Base-by-base conservation (phyloP, 2,888 invertebrate genomes). In the Temnothorax unifasciatus region DNA sequence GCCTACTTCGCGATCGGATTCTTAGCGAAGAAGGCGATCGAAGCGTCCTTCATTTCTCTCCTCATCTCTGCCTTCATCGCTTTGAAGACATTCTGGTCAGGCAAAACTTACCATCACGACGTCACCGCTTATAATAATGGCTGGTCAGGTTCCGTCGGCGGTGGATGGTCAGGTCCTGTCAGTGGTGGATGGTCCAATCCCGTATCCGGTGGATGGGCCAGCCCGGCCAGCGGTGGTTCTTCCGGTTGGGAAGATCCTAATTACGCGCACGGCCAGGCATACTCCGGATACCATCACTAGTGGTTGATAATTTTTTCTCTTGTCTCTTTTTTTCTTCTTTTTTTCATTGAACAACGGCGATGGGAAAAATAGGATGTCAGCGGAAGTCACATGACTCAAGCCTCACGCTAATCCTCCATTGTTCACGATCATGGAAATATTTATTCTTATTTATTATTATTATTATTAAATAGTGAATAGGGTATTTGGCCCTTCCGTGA, bases 21-120 rank as follows among this genome's bases (percentile, higher is more conserved):
- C 86, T 93, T 97, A 90, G 96, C 97, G 90, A 96, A 97, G 95
- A 96, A 97, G 92, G 97, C 97, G 75, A 95, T 96, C 89, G 92
- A 96, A 87, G 95, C 96, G 1, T 96, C 96, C 9, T 92, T 96
- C 82, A 94, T 96, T 86, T 96, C 97, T 3, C 95, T 97, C 89
- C 95, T 96, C 90, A 95, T 97, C 90, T 96, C 96, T 34, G 95
- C 96, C 75, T 96, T 96, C 94, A 92, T 96, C 85, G 95, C 95
- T 2, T 85, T 95, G 21, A 94, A 90, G 83, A 90, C 92, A 76
- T 93, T 95, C 63, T 93, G 95, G 91, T 90, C 93, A 5, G 92
- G 93, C 29, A 93, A 93, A 84, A 90, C 88, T 18, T 2, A 76
- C 5, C 64, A 76, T 0, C 93, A 94, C 84, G 95, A 93, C 38